Conservation (phyloP, 2,888 invertebrate species). For the Muschampia plurimacula region DNA sequence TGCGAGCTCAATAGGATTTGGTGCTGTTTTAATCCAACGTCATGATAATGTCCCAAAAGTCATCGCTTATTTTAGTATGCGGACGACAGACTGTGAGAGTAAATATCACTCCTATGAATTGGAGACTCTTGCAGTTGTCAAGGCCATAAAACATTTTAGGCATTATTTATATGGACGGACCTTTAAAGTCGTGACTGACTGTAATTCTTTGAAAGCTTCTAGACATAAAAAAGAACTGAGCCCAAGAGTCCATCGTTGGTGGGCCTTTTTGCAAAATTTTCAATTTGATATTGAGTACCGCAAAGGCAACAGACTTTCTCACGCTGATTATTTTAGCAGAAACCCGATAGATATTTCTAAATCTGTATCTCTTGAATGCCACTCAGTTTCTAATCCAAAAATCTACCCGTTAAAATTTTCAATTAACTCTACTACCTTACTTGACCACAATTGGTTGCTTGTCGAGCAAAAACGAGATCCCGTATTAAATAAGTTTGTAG, state of each 20-base stretch:
- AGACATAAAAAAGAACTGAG: constrained; percentile 50
- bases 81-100: constrained; percentile 39
- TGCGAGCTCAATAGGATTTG: constrained; percentile 46
- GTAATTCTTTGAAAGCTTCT: constrained; percentile 52
- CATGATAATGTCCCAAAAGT: constrained; percentile 16
- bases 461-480: constrained; percentile 24
- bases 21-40: constrained; percentile 40
- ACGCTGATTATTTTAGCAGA: constrained; percentile 44
- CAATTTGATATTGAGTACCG: constrained; percentile 46
- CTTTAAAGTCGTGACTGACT: constrained; percentile 47
- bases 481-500: constrained; percentile 28
- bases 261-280: constrained; percentile 50
- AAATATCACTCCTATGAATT: constrained; percentile 47
- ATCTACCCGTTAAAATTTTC: not conserved
- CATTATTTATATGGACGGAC: constrained; percentile 47
- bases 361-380: not conserved
- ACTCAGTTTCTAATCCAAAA: not conserved
- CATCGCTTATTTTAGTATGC: constrained; percentile 41
- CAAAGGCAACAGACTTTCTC: constrained; percentile 41
- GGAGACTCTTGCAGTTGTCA: constrained; percentile 45
- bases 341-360: constrained; percentile 29
- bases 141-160: constrained; percentile 50
- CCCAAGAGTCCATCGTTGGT: constrained; percentile 52
- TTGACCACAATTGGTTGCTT: constrained; percentile 14
- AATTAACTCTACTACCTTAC: not conserved